Conservation (phyloP, 2,797 vertebrate species). For the Zenarchopterus dispar region DNA sequence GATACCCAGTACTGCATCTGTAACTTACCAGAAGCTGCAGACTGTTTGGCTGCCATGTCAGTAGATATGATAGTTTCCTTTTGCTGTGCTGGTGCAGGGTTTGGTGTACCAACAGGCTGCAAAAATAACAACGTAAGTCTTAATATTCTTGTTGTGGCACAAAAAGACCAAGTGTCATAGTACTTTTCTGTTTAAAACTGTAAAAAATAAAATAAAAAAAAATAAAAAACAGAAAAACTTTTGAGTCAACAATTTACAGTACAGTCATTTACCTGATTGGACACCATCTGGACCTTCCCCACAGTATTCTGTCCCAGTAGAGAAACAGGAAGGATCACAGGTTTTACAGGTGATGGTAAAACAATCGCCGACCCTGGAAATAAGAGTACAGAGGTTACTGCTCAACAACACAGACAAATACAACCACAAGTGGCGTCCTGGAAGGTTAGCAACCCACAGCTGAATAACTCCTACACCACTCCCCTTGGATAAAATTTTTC, state of each 20-base stretch:
- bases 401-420: not conserved
- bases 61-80: conserved; percentile 44
- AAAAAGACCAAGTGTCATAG: not conserved
- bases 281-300: conserved; percentile 84
- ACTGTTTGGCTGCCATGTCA: conserved; percentile 47
- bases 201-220: not conserved
- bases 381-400: not conserved
- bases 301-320: conserved; percentile 87
- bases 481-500: no score
- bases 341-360: conserved; percentile 90
- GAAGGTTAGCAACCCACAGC: no score
- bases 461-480: no score
- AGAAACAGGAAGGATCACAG: conserved; percentile 93
- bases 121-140: conserved; percentile 5
- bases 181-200: conserved; percentile 1
- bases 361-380: conserved; percentile 90
- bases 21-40: conserved; percentile 65
- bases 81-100: conserved; percentile 53
- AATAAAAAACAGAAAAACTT: not conserved
- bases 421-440: not conserved
- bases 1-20: not conserved
- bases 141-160: conserved; percentile 5
- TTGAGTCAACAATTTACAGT: not conserved
- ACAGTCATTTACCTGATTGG: conserved; percentile 86
- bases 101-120: conserved; percentile 77